Evolutionary conservation across 2,888 invertebrate species (phyloP), one percentile per base, ranked within the genome.

Genomic region (Fissipunctia ypsillon): DNA sequence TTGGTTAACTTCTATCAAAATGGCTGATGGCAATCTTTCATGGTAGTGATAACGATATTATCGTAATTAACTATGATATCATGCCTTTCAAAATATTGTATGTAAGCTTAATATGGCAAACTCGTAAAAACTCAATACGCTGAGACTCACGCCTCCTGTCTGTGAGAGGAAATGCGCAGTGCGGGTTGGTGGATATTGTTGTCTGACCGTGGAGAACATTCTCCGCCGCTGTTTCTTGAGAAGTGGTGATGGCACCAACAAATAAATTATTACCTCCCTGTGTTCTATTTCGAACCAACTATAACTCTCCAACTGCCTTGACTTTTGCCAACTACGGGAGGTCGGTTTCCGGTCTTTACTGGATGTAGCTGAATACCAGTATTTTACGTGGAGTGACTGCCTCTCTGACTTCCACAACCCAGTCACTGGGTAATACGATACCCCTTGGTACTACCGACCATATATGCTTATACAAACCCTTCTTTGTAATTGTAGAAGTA

Each of bases 401-500:
- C 38, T 38, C 38, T 38, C 5, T 38, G 38, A 38, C 9, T 9
- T 38, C 38, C 38, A 38, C 38, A 38, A 38, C 9, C 38, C 38
- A 38, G 38, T 38, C 9, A 38, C 38, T 0, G 9, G 9, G 0
- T 38, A 38, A 38, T 9, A 38, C 38, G 38, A 38, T 38, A 9
- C 38, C 38, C 38, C 38, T 7, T 38, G 9, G 38, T 38, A 5
- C 38, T 9, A 38, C 38, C 1, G 9, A 38, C 38, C 38, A 38
- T 38, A 9, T 38, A 38, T 9, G 38, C 38, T 38, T 9, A 38
- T 9, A 5, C 14, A 43, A 60, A 22, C 3, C 3, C 7, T 43
- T 61, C 3, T 61, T 57, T 67, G 0, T 28, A n/a, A 50, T 88
- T 90, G 35, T 86, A 94, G 95, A 93, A 77, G 83, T 92, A 35